A percentile compares a stretch with the other conserved stretches of the same genome.
Conservation (phyloP, 2,113 vertebrate genomes). For the Clarias macrocephalus region DNA sequence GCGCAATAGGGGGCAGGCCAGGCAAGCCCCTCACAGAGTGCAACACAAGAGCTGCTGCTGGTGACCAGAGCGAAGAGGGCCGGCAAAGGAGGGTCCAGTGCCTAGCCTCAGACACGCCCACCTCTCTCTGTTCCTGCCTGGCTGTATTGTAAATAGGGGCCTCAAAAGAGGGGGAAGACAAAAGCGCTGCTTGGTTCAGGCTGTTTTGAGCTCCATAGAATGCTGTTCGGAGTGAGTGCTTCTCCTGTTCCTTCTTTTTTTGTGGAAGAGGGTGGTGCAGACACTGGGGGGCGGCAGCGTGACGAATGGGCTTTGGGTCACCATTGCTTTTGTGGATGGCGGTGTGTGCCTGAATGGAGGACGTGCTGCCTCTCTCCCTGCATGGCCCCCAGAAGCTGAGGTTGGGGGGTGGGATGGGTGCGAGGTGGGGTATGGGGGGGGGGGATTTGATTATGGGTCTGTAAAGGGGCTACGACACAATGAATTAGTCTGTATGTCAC, state of each 20-base stretch:
- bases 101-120: slow-evolving; percentile 52
- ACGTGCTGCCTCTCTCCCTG: slow-evolving; percentile 51
- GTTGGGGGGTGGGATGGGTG: slow-evolving; percentile 41
- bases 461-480: slow-evolving; percentile 47
- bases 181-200: slow-evolving; percentile 48
- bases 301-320: slow-evolving; percentile 58
- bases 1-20: slow-evolving; percentile 55
- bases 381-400: slow-evolving; percentile 32
- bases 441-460: slow-evolving; percentile 52
- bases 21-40: slow-evolving; percentile 52
- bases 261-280: slow-evolving; percentile 40
- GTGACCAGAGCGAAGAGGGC: slow-evolving; percentile 56
- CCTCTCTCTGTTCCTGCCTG: slow-evolving; percentile 47
- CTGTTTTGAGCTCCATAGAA: slow-evolving; percentile 45
- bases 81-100: slow-evolving; percentile 48
- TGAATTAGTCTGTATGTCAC: slow-evolving; percentile 40
- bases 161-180: slow-evolving; percentile 32
- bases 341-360: slow-evolving; percentile 53
- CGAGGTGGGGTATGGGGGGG: slow-evolving; percentile 26
- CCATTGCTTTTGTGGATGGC: slow-evolving; percentile 56
- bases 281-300: slow-evolving; percentile 48
- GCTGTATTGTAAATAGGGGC: slow-evolving; percentile 50
- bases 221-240: slow-evolving; percentile 50
- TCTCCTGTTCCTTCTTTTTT: slow-evolving; percentile 49
- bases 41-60: slow-evolving; percentile 58